Percentiles rank a stretch among this genome's conserved stretches.
Conservation (phyloP, 2,113 vertebrate species). For the Sialia sialis region DNA sequence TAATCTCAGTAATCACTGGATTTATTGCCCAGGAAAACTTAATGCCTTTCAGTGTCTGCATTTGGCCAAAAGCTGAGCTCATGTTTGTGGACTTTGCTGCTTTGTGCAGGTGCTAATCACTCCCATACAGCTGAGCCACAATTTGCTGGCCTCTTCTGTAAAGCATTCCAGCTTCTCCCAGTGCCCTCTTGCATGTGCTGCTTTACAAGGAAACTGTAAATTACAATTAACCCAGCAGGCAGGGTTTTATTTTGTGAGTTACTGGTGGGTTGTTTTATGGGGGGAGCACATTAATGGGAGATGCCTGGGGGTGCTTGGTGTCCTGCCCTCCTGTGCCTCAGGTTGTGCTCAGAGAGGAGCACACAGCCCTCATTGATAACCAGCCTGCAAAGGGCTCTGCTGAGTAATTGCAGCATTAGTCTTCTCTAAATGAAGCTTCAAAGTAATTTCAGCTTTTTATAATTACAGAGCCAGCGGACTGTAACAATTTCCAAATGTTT, state of each 20-base stretch:
- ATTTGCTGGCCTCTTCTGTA: neutral
- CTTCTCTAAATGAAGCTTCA: slow-evolving; percentile 35
- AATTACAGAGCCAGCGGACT: slow-evolving; percentile 52
- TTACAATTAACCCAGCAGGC: slow-evolving; percentile 21
- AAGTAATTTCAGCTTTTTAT: slow-evolving; percentile 57
- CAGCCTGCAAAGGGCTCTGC: slow-evolving; percentile 35
- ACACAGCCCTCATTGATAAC: neutral
- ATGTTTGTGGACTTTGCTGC: slow-evolving; percentile 15
- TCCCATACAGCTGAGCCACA: neutral
- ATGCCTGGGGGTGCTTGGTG: neutral
- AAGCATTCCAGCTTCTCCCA: neutral
- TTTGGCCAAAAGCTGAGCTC: slow-evolving; percentile 34
- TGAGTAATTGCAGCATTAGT: slow-evolving; percentile 44
- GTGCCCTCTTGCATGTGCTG: neutral
- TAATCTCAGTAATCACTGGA: slow-evolving; percentile 1
- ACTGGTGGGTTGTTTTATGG: slow-evolving; percentile 9
- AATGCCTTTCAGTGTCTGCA: neutral
- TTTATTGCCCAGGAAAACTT: slow-evolving; percentile 21
- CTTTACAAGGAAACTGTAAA: slow-evolving; percentile 28
- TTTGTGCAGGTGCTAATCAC: slow-evolving; percentile 47
- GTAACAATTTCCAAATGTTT: slow-evolving; percentile 60
- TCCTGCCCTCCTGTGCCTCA: neutral
- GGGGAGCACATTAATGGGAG: neutral
- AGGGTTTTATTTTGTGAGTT: neutral
- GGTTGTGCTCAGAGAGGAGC: neutral